Evolutionary conservation across 2,113 vertebrate species (phyloP).

Genomic region (Sinocyclocheilus anshuiensis): DNA sequence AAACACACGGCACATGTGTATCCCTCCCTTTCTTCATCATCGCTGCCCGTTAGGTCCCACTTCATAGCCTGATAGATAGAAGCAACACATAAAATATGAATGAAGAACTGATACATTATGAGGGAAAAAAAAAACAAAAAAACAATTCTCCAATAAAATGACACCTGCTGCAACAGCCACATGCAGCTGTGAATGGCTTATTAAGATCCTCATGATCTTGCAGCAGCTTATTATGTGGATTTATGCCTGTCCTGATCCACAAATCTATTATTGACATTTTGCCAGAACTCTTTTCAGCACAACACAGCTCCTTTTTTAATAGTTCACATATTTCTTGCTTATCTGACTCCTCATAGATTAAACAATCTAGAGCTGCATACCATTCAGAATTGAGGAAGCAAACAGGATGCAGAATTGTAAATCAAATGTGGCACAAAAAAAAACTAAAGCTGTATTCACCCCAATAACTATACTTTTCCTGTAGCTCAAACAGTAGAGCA

Average conservation of each 20-base stretch:
- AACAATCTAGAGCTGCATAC: background rate
- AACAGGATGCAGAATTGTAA: background rate
- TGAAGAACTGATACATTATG: background rate
- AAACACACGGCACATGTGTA: constrained; percentile 90
- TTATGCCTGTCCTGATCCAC: background rate
- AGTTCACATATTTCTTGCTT: background rate
- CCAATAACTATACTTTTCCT: background rate
- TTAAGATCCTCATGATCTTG: background rate
- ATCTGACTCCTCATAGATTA: background rate
- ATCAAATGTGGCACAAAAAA: background rate
- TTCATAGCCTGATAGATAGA: constrained; percentile 44
- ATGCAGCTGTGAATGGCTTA: background rate
- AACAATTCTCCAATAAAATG: background rate
- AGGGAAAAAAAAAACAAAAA: background rate
- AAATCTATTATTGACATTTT: constrained; percentile 13
- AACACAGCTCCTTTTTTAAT: background rate
- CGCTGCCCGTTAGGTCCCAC: constrained; percentile 44
- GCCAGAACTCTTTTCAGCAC: constrained; percentile 4
- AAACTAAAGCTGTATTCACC: background rate
- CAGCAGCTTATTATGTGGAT: constrained; percentile 16
- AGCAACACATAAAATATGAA: constrained; percentile 21
- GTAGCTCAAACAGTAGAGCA: background rate
- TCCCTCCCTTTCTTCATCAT: constrained; percentile 73
- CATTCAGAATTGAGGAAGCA: background rate
- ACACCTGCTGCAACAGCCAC: constrained; percentile 1